Percentiles rank a stretch among this genome's conserved stretches.
These are phyloP conservation scores for Ennomos quercinarius DNA, from an alignment of 2,888 invertebrate genomes.

Conservation along the genomic window DNA sequence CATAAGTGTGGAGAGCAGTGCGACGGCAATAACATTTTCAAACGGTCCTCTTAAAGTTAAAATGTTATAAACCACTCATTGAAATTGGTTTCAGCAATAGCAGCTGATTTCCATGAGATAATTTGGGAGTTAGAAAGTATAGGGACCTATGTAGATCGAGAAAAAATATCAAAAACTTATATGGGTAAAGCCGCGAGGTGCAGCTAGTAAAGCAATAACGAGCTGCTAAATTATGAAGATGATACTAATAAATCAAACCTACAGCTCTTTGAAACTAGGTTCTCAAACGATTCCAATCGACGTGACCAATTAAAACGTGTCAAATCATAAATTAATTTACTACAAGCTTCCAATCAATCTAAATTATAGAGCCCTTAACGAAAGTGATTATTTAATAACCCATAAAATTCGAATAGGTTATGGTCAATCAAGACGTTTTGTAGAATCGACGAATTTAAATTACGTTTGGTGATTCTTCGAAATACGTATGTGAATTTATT, in stretches of 20 bases:
- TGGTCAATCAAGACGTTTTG: constrained; percentile 51
- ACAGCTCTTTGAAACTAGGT: constrained; percentile 10
- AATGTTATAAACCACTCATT: too few relatives aligned
- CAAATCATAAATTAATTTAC: constrained; percentile 28
- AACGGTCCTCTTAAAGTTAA: too few relatives aligned
- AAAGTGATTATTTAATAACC: constrained; percentile 37
- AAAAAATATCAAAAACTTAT: too few relatives aligned
- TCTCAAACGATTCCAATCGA: constrained; percentile 21
- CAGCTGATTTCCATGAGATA: too few relatives aligned
- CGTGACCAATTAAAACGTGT: constrained; percentile 19
- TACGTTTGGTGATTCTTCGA: constrained; percentile 35
- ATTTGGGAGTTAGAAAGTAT: too few relatives aligned
- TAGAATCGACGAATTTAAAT: constrained; percentile 22
- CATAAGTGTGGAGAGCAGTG: too few relatives aligned
- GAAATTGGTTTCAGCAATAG: too few relatives aligned
- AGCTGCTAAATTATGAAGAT: neutral
- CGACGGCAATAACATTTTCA: too few relatives aligned
- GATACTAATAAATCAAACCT: constrained; percentile 5
- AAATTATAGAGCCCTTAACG: constrained; percentile 25
- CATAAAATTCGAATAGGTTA: constrained; percentile 48
- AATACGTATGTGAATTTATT: constrained; percentile 11
- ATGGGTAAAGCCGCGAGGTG: too few relatives aligned
- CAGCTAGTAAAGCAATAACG: neutral
- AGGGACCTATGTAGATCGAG: too few relatives aligned
- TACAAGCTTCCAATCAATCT: constrained; percentile 32